Conservation (phyloP, 2,113 vertebrate species). For the Alectura lathami region DNA sequence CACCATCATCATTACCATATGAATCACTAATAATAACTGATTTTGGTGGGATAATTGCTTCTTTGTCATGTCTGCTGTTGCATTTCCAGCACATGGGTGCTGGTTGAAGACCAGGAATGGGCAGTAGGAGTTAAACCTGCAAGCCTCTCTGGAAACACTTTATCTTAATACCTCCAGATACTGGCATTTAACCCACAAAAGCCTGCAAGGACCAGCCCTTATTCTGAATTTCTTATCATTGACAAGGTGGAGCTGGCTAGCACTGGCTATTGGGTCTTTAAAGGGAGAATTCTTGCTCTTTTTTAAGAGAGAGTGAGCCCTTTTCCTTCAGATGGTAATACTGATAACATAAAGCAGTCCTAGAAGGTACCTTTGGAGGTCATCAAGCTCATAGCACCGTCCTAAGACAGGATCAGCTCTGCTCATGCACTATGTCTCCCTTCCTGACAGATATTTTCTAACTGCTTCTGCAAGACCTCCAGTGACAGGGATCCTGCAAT, state of each 20-base stretch:
- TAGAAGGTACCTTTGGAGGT: neutral
- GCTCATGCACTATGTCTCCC: neutral
- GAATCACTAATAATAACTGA: slow-evolving; percentile 70
- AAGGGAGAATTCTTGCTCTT: neutral
- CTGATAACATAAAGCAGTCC: neutral
- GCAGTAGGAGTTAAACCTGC: neutral
- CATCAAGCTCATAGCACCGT: neutral
- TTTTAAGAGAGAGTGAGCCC: neutral
- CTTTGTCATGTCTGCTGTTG: slow-evolving; percentile 58
- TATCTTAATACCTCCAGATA: slow-evolving; percentile 16
- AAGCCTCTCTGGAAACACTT: neutral
- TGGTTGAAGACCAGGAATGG: slow-evolving; percentile 33
- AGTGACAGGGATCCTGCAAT: neutral
- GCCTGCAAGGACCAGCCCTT: neutral
- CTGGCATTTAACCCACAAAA: neutral
- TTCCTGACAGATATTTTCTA: neutral
- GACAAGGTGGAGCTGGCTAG: neutral
- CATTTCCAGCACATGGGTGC: slow-evolving; percentile 14
- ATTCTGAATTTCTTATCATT: neutral
- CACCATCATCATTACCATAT: slow-evolving; percentile 69
- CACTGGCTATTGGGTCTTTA: neutral
- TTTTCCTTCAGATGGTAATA: neutral
- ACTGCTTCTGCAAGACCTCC: neutral
- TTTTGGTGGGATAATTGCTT: slow-evolving; percentile 66
- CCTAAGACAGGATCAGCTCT: neutral